Percentiles rank a stretch among this genome's conserved stretches.
phyloP scores from a whole-genome alignment of 1,140 invertebrate species.

The Halesus radiatus region DNA sequence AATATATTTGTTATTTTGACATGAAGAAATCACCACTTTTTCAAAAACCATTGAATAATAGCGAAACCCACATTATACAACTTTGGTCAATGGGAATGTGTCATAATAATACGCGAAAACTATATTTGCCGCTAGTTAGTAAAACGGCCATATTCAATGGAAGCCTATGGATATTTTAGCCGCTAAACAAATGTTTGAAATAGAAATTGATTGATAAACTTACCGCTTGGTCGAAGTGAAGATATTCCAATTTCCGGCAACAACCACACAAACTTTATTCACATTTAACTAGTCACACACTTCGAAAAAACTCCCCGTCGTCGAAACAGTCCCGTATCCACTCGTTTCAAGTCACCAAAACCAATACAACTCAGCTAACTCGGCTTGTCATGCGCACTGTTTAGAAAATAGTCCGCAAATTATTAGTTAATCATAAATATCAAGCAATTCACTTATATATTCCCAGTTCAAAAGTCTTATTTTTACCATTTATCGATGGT shows the following conservation, averaged over 20 bases:
- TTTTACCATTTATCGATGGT: constrained; percentile 2
- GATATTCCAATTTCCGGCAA: constrained; percentile 46
- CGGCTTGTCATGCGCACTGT: constrained; percentile 41
- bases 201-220: constrained; percentile 6
- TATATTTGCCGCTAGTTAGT: constrained; percentile 40
- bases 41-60: background rate
- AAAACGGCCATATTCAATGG: constrained; percentile 47
- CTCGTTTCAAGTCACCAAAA: constrained; percentile 41
- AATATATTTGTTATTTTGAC: constrained; percentile 19
- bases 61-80: background rate
- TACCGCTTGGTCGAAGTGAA: constrained; percentile 41
- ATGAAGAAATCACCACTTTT: constrained; percentile 7
- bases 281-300: constrained; percentile 47
- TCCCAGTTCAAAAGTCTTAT: constrained; percentile 5
- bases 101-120: constrained; percentile 16
- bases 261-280: constrained; percentile 47
- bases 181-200: background rate
- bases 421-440: constrained; percentile 9
- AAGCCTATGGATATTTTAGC: constrained; percentile 36
- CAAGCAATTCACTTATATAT: background rate
- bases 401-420: constrained; percentile 37
- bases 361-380: constrained; percentile 41
- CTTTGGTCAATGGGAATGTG: background rate
- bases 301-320: constrained; percentile 47
- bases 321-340: constrained; percentile 41